Conservation (phyloP, 2,797 vertebrate species). For the Falco novaeseelandiae region DNA sequence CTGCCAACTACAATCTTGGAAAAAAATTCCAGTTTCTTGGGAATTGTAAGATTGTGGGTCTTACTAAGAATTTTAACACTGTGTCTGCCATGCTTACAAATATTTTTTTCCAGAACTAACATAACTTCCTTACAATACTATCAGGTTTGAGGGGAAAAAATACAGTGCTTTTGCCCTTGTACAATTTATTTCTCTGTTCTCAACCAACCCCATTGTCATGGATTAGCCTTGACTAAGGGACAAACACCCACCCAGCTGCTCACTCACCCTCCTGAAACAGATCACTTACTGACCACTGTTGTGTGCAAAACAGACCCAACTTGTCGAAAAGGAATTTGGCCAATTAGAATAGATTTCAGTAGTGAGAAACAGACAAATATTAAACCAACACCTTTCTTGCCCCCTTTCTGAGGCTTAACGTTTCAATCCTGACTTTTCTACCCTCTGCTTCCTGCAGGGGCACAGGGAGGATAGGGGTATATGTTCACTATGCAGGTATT, state of each 20-base stretch:
- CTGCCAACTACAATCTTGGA: background rate
- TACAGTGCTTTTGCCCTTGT: background rate
- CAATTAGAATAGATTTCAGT: background rate
- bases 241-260: background rate
- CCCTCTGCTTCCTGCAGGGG: background rate
- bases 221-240: background rate
- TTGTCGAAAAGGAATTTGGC: background rate
- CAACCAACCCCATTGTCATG: background rate
- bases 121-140: background rate
- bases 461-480: rapidly evolving
- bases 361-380: background rate
- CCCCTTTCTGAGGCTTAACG: background rate
- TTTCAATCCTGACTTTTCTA: background rate
- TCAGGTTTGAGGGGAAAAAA: background rate
- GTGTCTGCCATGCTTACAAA: background rate
- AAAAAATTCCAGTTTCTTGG: background rate
- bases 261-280: rapidly evolving
- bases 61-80: background rate
- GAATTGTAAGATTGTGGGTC: background rate
- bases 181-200: background rate
- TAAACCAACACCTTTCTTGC: background rate
- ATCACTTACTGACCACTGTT: rapidly evolving
- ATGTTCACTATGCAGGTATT: background rate
- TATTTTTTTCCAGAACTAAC: background rate
- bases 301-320: background rate